phyloP scores from a whole-genome alignment of 2,797 vertebrate species.

The Octomys mimax region DNA sequence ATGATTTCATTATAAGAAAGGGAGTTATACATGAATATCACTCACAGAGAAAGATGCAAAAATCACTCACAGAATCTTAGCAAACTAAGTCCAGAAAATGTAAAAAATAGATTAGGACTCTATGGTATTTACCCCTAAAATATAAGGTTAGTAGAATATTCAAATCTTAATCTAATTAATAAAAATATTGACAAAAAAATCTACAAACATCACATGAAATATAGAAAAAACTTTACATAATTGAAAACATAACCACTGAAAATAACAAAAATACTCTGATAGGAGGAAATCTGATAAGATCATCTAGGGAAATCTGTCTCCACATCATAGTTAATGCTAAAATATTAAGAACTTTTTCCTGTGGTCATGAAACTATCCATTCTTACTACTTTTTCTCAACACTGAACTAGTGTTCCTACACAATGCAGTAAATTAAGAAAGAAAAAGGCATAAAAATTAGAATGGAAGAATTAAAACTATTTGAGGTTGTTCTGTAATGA shows the following conservation, averaged over 20 bases:
- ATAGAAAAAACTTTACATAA: neutral
- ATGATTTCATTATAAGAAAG: neutral
- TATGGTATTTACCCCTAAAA: neutral
- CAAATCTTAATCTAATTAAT: neutral
- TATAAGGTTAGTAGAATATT: neutral
- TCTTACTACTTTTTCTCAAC: neutral
- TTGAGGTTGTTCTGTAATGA: neutral
- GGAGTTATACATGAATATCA: neutral
- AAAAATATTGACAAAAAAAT: neutral
- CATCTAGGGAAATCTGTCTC: neutral
- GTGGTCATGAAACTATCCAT: neutral
- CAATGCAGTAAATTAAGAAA: neutral
- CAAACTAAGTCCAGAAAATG: neutral
- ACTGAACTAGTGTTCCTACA: neutral
- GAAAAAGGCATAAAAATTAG: neutral
- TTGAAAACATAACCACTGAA: neutral
- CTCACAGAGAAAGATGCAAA: neutral
- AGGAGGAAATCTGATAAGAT: neutral
- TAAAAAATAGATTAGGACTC: neutral
- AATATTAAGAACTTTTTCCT: neutral
- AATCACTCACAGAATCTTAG: neutral
- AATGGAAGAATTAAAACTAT: neutral
- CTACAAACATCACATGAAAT: neutral
- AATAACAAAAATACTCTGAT: neutral
- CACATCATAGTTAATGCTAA: neutral